Conservation (phyloP, 2,888 invertebrate genomes). For the Tenthredo scrophulariae region DNA sequence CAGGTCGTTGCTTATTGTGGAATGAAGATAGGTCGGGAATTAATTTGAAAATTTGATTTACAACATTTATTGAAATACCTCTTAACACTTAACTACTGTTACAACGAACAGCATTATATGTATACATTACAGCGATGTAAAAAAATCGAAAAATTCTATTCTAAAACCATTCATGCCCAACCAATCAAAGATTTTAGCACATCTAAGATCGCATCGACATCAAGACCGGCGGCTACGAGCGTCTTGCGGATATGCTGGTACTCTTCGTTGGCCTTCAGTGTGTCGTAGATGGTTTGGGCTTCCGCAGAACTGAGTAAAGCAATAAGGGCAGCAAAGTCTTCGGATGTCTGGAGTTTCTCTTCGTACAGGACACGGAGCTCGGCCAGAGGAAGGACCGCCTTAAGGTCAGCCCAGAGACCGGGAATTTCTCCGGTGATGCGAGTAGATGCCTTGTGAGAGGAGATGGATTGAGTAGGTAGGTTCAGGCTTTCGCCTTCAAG, state of each 20-base stretch:
- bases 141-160: not conserved
- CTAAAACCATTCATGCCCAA: constrained; percentile 37
- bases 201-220: constrained; percentile 54
- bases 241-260: constrained; percentile 56
- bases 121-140: not conserved
- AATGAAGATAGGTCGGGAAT: not conserved
- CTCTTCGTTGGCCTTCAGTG: constrained; percentile 59
- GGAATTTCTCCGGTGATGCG: constrained; percentile 62
- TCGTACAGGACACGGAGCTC: constrained; percentile 66
- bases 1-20: not conserved
- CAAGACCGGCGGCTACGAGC: constrained; percentile 57
- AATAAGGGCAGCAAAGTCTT: constrained; percentile 64
- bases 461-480: constrained; percentile 54
- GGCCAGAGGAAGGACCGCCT: constrained; percentile 65
- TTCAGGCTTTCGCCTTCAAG: constrained; percentile 56
- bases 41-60: not conserved
- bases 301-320: constrained; percentile 61
- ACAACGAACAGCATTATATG: not conserved
- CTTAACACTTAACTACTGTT: not conserved
- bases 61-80: not conserved
- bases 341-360: constrained; percentile 66
- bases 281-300: constrained; percentile 62
- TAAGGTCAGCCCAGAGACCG: constrained; percentile 66
- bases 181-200: constrained; percentile 61
- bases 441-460: constrained; percentile 57